These are phyloP conservation scores for Taxidea taxus DNA, from an alignment of 2,113 vertebrate genomes.

Conservation along the genomic window DNA sequence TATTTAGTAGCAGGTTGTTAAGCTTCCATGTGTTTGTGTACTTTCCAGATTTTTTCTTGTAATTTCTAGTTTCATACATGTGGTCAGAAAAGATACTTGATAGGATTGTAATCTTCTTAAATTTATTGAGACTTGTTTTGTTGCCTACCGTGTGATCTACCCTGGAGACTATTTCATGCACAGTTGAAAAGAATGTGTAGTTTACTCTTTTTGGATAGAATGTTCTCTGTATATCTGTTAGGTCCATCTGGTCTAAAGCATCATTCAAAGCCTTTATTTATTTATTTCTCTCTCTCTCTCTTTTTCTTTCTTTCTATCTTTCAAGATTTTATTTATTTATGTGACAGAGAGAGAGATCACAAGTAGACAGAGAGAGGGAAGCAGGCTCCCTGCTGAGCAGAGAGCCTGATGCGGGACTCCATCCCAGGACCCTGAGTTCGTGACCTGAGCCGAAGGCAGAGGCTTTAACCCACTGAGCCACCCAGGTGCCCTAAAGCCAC, in stretches of 20 bases:
- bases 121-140: neutral
- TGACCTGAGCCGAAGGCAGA: too few species aligned
- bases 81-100: neutral
- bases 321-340: too few species aligned
- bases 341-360: too few species aligned
- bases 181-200: neutral
- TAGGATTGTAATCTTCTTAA: neutral
- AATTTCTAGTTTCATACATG: neutral
- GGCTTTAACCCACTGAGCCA: too few species aligned
- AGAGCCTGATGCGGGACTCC: too few species aligned
- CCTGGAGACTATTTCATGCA: neutral
- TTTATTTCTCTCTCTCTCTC: too few species aligned
- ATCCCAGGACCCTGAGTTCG: too few species aligned
- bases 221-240: neutral
- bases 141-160: neutral
- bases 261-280: neutral
- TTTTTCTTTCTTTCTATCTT: too few species aligned
- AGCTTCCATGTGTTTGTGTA: neutral
- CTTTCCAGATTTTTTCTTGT: neutral
- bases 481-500: too few species aligned
- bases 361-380: too few species aligned
- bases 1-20: neutral
- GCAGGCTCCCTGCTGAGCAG: too few species aligned
- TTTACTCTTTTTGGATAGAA: neutral
- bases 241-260: neutral